Evolutionary conservation across 1,140 invertebrate genomes (phyloP).

Genomic region (Hylyphantes graminicola): DNA sequence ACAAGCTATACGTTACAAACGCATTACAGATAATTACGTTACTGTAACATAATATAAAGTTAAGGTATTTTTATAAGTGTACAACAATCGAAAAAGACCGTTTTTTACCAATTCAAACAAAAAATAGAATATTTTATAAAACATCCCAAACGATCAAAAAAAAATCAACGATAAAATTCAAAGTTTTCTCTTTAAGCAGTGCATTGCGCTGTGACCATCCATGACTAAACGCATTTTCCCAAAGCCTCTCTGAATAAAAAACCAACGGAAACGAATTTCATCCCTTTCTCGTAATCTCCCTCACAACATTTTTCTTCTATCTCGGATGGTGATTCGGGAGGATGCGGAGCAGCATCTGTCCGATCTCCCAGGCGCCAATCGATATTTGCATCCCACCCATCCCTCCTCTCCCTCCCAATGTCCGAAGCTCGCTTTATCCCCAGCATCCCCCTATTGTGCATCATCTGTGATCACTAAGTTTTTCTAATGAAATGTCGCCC

Average conservation of each 20-base stretch:
- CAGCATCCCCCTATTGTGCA: neutral
- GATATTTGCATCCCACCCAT: constrained; percentile 29
- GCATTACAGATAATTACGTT: too few species aligned
- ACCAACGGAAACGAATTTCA: neutral
- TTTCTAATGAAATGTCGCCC: too few species aligned
- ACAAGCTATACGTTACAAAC: too few species aligned
- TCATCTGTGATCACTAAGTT: too few species aligned
- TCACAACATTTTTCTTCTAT: neutral
- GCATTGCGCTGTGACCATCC: neutral
- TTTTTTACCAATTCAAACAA: too few species aligned
- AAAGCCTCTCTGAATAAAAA: neutral
- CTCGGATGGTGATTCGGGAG: neutral
- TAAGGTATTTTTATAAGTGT: too few species aligned
- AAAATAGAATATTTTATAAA: too few species aligned
- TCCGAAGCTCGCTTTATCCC: constrained; percentile 12
- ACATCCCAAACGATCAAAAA: too few species aligned
- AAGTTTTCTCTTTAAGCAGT: too few species aligned
- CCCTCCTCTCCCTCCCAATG: neutral
- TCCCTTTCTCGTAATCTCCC: neutral
- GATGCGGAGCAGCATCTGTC: constrained; percentile 14
- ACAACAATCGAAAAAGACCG: too few species aligned
- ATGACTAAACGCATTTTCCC: neutral
- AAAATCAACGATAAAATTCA: too few species aligned
- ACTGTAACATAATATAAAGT: too few species aligned
- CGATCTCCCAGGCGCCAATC: constrained; percentile 35